Conservation (phyloP, 2,888 invertebrate species). For the Tridacna gigas region DNA sequence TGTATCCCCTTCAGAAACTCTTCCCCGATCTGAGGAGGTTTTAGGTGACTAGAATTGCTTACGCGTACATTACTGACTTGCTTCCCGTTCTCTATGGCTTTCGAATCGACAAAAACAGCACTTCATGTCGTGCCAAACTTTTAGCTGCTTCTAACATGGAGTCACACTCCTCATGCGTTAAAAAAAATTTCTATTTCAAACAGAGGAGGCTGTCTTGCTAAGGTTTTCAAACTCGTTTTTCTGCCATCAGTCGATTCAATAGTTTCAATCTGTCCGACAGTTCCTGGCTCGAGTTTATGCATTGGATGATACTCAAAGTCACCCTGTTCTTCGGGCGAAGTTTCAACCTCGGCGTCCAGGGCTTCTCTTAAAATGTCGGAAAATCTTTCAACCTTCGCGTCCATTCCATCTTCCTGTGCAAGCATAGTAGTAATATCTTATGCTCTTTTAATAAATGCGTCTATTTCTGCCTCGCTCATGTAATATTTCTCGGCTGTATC, state of each 20-base stretch:
- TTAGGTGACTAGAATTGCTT: constrained; percentile 29
- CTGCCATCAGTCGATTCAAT: constrained; percentile 23
- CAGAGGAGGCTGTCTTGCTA: constrained; percentile 35
- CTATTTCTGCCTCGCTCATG: not conserved
- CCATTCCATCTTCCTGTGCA: not conserved
- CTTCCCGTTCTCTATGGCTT: not conserved
- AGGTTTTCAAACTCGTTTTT: constrained; percentile 24
- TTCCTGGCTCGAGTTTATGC: constrained; percentile 20
- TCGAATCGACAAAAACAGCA: constrained; percentile 22
- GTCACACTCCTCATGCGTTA: constrained; percentile 44
- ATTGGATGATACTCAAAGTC: constrained; percentile 40
- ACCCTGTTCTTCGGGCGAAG: not conserved
- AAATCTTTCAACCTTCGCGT: not conserved
- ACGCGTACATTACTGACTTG: constrained; percentile 16
- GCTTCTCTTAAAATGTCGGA: not conserved
- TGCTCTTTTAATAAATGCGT: not conserved
- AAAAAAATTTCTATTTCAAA: constrained; percentile 54
- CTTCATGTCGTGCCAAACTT: constrained; percentile 30
- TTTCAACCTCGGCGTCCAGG: not conserved
- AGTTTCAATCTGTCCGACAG: constrained; percentile 32
- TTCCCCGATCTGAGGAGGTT: constrained; percentile 19
- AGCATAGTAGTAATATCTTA: not conserved
- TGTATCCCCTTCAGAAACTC: constrained; percentile 31
- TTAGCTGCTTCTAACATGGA: constrained; percentile 35
- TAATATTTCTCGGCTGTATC: not conserved